These are phyloP conservation scores for Homarus gammarus DNA, from an alignment of 2,888 invertebrate species.

Conservation along the genomic window DNA sequence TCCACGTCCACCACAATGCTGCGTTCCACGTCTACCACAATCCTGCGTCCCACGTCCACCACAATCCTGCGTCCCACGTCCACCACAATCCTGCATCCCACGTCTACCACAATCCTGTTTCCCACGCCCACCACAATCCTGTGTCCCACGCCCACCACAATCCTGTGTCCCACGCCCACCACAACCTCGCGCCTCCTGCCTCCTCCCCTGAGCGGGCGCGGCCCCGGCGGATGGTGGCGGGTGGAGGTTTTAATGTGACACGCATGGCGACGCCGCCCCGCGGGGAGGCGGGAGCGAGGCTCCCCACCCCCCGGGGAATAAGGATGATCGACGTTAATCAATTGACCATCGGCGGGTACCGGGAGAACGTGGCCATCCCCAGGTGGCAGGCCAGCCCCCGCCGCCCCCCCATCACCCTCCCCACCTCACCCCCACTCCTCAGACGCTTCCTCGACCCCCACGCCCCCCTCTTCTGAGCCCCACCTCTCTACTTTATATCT, in stretches of 20 bases:
- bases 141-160: not conserved
- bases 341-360: slow-evolving; percentile 83
- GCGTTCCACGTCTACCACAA: not conserved
- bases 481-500: not conserved
- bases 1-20: not conserved
- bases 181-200: not conserved
- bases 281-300: not conserved
- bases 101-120: not conserved
- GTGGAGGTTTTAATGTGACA: slow-evolving; percentile 56
- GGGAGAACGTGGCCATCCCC: slow-evolving; percentile 30
- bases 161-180: not conserved
- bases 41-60: not conserved
- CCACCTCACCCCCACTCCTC: slow-evolving; percentile 41
- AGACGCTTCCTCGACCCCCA: slow-evolving; percentile 41
- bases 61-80: not conserved
- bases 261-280: slow-evolving; percentile 15
- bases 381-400: slow-evolving; percentile 56
- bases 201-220: slow-evolving; percentile 4
- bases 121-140: not conserved
- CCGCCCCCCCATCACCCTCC: slow-evolving; percentile 1
- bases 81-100: not conserved
- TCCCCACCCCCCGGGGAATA: slow-evolving; percentile 29
- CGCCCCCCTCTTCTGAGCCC: slow-evolving; percentile 34
- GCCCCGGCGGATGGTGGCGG: slow-evolving; percentile 36
- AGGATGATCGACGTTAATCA: slow-evolving; percentile 85